Base-by-base conservation (phyloP, 1,140 invertebrate species). In the Lordiphosa clarofinis region DNA sequence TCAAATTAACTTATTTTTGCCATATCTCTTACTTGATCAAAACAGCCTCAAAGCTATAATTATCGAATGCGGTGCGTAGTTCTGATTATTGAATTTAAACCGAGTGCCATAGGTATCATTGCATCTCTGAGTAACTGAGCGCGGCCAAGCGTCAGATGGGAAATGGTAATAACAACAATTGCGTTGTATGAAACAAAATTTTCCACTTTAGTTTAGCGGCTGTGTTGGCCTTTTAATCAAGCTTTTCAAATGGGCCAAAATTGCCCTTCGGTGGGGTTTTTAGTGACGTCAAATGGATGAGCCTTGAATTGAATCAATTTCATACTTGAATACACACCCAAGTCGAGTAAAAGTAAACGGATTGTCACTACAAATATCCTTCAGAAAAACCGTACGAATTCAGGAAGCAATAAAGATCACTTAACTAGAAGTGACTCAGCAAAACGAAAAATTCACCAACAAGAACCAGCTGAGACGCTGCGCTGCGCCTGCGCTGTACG, bases 171-270 rank as follows among this genome's bases (percentile, higher is more conserved):
- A 38, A 75, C 55, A 55, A 44, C 70, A 62, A 69, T 71, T 79
- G 75, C 61, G 65, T 19, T 44, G 40, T 53, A 15, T 66, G 46
- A 56, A 60, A 63, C n/a, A 15, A 82, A 63, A 75, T 75, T 79
- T 46, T 79, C 61, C 71, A 63, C 43, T 64, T 44, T 33, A 35
- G 15, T 40, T 40, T 40, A 1, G 12, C 38, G 12, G 38, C 38
- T 13, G 0, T 2, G 13, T 12, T 11, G n/a, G 11, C 8, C n/a
- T 44, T 28, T 11, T 11, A 5, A 11, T n/a, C n/a, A 13, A 12
- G 12, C 7, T 40, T 8, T 40, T 40, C 12, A 40, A 44, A 35
- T 19, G 13, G 15, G 33, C 11, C 8, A 49, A 48, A 8, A 12
- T 36, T 48, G 46, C 46, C 47, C 47, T 49, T 46, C 43, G 11